Evolutionary conservation across 2,888 invertebrate genomes (phyloP), one percentile per base, ranked within the genome.

Genomic region (Drosophila koepferae): DNA sequence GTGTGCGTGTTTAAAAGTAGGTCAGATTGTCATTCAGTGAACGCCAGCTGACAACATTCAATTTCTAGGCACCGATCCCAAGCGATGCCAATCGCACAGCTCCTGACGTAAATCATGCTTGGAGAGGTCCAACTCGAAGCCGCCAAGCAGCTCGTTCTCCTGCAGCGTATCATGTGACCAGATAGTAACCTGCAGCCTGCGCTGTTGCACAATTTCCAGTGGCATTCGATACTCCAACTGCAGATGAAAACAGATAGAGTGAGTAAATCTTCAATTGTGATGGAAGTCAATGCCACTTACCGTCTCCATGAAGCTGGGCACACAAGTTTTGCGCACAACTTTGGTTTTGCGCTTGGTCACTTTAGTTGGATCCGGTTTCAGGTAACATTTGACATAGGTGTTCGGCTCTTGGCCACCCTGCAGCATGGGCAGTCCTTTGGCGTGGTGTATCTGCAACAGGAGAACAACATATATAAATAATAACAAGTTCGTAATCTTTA

Each of bases 281-380:
- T 23, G 2, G 16, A 7, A 2, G 8, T 0, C 8, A 8, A 9
- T 12, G 9, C 2, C 54, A 2, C 74, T 63, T 93, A 97, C 97
- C 97, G 98, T 98, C 94, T 99, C 98, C 97, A 99, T 99, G 93
- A 98, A 99, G 20, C 98, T 98, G 0, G 99, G 99, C 93, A 99
- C 98, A 89, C 97, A 97, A 91, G 97, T 98, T 81, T 97, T 96
- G 86, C 96, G 96, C 2, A 98, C 96, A 2, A 98, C 97, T 93
- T 98, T 97, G 0, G 99, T 99, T 94, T 99, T 99, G 60, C 98
- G 95, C 93, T 99, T 99, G 18, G 99, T 99, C 80, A 95, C 96
- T 93, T 99, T 99, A 64, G 96, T 95, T 28, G 96, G 96, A 93
- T 99, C 99, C 10, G 99, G 99, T 84, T 97, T 95, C 70, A 99